Evolutionary conservation across 2,113 vertebrate species (phyloP), one percentile per base, ranked within the genome.

Genomic region (Empidonax alnorum): DNA sequence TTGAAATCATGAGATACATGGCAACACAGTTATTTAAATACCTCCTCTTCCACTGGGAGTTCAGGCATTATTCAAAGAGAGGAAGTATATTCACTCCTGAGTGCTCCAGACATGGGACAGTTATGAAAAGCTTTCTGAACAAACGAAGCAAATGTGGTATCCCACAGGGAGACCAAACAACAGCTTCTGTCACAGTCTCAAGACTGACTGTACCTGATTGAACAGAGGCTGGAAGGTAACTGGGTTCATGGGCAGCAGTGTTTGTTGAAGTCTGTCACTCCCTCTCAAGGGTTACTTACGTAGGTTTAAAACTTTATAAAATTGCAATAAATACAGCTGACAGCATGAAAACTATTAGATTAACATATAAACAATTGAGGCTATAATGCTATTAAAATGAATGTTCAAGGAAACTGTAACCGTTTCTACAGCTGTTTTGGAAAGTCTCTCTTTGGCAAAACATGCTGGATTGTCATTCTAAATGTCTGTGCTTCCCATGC

Each of bases 361-460:
- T 82, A 94, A 84, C 44, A 42, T 68, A 61, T 68, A 94, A 96
- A 87, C 46, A 33, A 50, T 63, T 81, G 90, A 71, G 63, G 39
- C 22, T 66, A 62, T 77, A 91, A 77, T 61, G 20, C 39, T 68
- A 71, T 88, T 74, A 63, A 93, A 96, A 94, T 82, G 59, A 52
- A 74, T 1, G 0, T 61, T 94, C 71, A 91, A 93, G 84, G 62
- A 85, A 89, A 82, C 46, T 37, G 52, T 65, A 92, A 52, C 47
- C 87, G 84, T 94, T 93, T 88, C 76, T 94, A 88, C 90, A 96
- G 85, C 85, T 90, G 87, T 94, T 96, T 94, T 94, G 90, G 85
- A 94, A 95, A 95, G 59, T 55, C 39, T 93, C 28, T 72, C 59
- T 85, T 90, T 95, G 94, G 90, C 90, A 95, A 89, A 93, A 85